Base-by-base conservation (phyloP, 2,113 vertebrate genomes). In the Rhynchopsitta pachyrhyncha region DNA sequence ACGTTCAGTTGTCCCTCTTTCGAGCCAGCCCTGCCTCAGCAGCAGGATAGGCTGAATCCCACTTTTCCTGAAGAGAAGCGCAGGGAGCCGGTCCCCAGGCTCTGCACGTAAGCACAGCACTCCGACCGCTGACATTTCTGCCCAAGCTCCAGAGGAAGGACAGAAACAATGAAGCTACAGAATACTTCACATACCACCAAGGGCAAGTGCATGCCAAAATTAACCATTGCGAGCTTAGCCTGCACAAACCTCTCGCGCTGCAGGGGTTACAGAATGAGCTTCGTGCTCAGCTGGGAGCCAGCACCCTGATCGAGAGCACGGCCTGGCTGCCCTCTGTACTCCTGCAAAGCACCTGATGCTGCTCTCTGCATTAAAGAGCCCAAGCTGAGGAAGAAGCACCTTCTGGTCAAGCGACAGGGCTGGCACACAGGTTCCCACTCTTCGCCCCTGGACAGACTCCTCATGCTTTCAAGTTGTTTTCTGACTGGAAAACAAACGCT, bases 201-300 rank as follows among this genome's bases (percentile, higher is more conserved):
- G 93, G 96, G 90, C 89, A 96, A 96, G 81, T 94, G 86, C 7
- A 64, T 28, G 91, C 86, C 92, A 92, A 96, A 90, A 85, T 97
- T 97, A 97, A 96, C 93, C 86, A 17, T 60, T 92, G 86, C 91
- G 6, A 80, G 91, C 90, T 92, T 81, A 24, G 79, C 4, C 82
- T 60, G 85, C 93, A 47, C 2, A 50, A 88, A 90, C 52, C 67
- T 37, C 67, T n/a, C 75, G 1, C 33, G 78, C 93, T 53, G 9
- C 7, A 14, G 86, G 47, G 59, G 78, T 69, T 39, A 1, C 83
- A 22, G 89, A 25, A 17, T 20, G 75, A n/a, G 33, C 86, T 70
- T 22, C 17, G 19, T 0, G 60, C 2, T 39, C 70, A 46, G 81
- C 82, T 22, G 53, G 75, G 37, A 55, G 63, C 28, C 33, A 28